Percentiles rank a stretch among this genome's conserved stretches.
Evolutionary conservation across 2,888 invertebrate species (phyloP).

Genomic region (Diaprepes abbreviatus): DNA sequence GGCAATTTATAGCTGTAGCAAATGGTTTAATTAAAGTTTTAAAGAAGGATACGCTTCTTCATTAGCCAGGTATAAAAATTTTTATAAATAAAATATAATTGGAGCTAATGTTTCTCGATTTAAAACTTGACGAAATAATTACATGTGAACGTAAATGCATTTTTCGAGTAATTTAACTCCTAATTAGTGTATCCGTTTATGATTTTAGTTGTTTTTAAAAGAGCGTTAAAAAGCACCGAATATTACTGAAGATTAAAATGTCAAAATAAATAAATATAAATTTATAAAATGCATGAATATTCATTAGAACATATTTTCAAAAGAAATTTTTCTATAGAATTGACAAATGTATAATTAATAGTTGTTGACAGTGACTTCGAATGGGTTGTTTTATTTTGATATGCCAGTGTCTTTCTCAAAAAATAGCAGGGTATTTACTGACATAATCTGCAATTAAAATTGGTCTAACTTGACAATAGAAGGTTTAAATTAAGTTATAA

Average conservation of each 20-base stretch:
- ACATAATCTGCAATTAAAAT: too few species aligned
- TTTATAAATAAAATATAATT: constrained; percentile 35
- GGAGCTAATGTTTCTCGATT: constrained; percentile 34
- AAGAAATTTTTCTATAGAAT: too few species aligned
- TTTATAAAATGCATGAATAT: background rate
- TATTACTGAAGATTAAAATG: background rate
- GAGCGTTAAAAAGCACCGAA: constrained; percentile 3
- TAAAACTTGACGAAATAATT: constrained; percentile 42
- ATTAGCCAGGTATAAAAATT: constrained; percentile 40
- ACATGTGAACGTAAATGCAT: constrained; percentile 37
- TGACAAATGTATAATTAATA: too few species aligned
- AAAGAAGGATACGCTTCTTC: constrained; percentile 38
- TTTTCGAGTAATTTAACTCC: constrained; percentile 36
- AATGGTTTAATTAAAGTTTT: constrained; percentile 40
- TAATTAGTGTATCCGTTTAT: constrained; percentile 33
- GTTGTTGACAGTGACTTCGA: too few species aligned
- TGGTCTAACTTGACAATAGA: too few species aligned
- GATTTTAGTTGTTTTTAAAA: constrained; percentile 9
- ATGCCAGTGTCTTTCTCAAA: too few species aligned
- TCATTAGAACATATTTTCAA: background rate
- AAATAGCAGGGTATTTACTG: too few species aligned
- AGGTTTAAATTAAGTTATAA: too few species aligned
- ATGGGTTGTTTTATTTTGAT: too few species aligned
- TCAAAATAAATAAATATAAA: constrained; percentile 6
- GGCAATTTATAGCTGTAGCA: constrained; percentile 34